Evolutionary conservation across 2,888 invertebrate genomes (phyloP).

Genomic region (Pollenia labialis): DNA sequence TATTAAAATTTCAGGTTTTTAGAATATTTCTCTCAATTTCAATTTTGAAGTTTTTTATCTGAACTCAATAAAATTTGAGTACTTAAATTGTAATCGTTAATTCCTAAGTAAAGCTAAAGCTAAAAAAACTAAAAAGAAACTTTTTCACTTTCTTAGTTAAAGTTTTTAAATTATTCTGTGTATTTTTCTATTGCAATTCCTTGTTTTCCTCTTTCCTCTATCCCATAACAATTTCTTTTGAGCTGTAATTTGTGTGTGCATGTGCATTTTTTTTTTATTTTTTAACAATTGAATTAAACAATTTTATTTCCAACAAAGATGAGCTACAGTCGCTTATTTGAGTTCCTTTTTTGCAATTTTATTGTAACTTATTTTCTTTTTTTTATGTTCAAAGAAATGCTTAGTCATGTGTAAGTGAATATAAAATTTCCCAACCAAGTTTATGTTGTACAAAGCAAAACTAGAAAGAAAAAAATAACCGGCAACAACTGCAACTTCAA

Average conservation of each 20-base stretch:
- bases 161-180: not conserved
- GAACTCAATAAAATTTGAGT: not conserved
- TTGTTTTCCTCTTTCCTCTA: not conserved
- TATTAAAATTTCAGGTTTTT: no score
- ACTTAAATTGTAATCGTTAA: not conserved
- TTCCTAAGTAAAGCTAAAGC: not conserved
- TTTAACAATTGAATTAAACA: constrained; percentile 62
- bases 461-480: not conserved
- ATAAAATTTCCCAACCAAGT: constrained; percentile 56
- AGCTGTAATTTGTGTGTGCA: constrained; percentile 1
- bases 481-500: constrained; percentile 41
- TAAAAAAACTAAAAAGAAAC: not conserved
- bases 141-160: not conserved
- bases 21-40: no score
- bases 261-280: constrained; percentile 16
- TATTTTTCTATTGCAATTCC: not conserved
- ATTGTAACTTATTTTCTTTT: constrained; percentile 7
- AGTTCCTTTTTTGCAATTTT: constrained; percentile 20
- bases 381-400: constrained; percentile 60
- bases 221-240: not conserved
- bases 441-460: constrained; percentile 47
- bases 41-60: no score
- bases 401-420: constrained; percentile 67
- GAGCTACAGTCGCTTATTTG: constrained; percentile 36
- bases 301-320: constrained; percentile 55